A percentile compares a stretch with the other conserved stretches of the same genome.
Evolutionary conservation across 2,797 vertebrate species (phyloP).

Genomic region (Phoxinus dragarum): DNA sequence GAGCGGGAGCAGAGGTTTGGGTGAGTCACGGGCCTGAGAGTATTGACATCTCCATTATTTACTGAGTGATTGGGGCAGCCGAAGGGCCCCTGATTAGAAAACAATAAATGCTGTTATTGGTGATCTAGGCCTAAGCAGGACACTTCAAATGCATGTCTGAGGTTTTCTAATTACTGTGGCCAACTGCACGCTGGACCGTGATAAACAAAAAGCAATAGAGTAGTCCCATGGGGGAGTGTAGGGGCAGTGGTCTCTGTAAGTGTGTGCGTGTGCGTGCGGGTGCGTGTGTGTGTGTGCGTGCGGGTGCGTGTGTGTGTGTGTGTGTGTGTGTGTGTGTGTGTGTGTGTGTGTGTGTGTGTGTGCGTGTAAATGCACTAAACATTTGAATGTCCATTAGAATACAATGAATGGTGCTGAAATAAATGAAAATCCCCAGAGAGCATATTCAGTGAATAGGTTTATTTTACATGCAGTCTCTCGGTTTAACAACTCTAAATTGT

Average conservation of each 20-base stretch:
- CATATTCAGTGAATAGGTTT: slow-evolving; percentile 35
- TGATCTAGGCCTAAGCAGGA: slow-evolving; percentile 75
- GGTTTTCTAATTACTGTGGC: slow-evolving; percentile 79
- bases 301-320: no score
- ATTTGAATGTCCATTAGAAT: slow-evolving; percentile 47
- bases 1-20: slow-evolving; percentile 59
- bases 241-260: slow-evolving; percentile 27
- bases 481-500: slow-evolving; percentile 40
- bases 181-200: slow-evolving; percentile 68
- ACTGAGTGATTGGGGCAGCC: slow-evolving; percentile 81
- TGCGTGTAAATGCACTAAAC: slow-evolving; percentile 37
- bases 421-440: slow-evolving; percentile 27
- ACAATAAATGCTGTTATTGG: slow-evolving; percentile 84
- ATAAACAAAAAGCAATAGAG: slow-evolving; percentile 70
- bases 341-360: slow-evolving; percentile 17
- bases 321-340: neutral
- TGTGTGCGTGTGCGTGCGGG: no score
- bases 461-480: slow-evolving; percentile 42
- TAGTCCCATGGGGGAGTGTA: slow-evolving; percentile 48
- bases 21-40: slow-evolving; percentile 76
- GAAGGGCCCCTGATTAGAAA: slow-evolving; percentile 84
- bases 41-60: slow-evolving; percentile 86
- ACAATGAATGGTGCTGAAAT: slow-evolving; percentile 40
- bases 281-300: no score
- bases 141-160: slow-evolving; percentile 76